Conservation (phyloP, 2,888 invertebrate genomes). For the Pheosia gnoma region DNA sequence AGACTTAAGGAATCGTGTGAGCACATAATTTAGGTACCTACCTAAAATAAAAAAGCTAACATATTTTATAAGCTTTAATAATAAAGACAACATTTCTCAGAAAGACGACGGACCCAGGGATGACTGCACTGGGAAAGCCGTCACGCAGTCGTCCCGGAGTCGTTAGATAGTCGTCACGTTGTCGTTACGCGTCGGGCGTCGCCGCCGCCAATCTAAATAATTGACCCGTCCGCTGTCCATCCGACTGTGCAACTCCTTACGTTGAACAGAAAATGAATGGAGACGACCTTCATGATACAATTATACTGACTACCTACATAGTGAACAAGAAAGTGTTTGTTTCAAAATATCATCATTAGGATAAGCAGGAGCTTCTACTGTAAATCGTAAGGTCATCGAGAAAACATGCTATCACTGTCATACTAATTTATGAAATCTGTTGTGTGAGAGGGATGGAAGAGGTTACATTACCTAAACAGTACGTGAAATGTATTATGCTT, state of each 20-base stretch:
- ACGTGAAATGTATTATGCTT: too few species aligned
- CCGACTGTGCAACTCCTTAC: conserved; percentile 68
- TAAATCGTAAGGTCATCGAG: too few species aligned
- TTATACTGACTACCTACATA: not conserved
- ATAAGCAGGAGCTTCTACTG: too few species aligned
- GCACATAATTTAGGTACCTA: too few species aligned
- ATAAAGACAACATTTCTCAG: conserved; percentile 37
- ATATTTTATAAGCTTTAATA: conserved; percentile 20
- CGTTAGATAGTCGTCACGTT: conserved; percentile 58
- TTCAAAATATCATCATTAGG: too few species aligned
- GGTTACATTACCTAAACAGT: too few species aligned
- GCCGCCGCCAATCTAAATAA: conserved; percentile 83
- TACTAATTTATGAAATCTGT: too few species aligned
- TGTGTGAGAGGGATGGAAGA: too few species aligned
- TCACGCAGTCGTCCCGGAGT: conserved; percentile 25
- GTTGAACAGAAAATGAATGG: conserved; percentile 50
- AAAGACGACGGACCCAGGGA: conserved; percentile 28
- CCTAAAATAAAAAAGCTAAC: too few species aligned
- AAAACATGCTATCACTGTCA: too few species aligned
- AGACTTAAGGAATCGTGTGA: not conserved
- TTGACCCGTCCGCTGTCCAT: conserved; percentile 78
- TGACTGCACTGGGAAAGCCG: conserved; percentile 27
- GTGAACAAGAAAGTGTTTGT: too few species aligned
- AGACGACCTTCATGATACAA: conserved; percentile 35
- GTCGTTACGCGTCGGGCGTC: conserved; percentile 55